Percentiles rank a stretch among this genome's conserved stretches.
phyloP scores from a whole-genome alignment of 2,113 vertebrate genomes.

The Mastomys natalensis region DNA sequence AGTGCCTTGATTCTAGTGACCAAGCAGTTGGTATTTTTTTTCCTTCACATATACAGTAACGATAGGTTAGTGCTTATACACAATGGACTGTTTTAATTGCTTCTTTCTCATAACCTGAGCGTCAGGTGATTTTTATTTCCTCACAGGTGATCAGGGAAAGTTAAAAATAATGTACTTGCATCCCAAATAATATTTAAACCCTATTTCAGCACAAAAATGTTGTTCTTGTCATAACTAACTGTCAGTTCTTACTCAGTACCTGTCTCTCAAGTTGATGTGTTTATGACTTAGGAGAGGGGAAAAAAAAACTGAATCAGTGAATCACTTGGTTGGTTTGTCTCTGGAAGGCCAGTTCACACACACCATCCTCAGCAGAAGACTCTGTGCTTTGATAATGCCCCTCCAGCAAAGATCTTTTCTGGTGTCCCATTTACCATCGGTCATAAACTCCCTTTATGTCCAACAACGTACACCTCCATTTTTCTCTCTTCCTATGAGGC shows the following conservation, averaged over 20 bases:
- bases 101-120: neutral
- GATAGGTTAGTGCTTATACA: neutral
- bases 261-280: neutral
- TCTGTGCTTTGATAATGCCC: neutral
- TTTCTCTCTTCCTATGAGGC: fast-evolving
- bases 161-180: neutral
- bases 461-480: neutral
- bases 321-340: neutral
- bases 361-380: no score
- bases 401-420: neutral
- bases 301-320: no score
- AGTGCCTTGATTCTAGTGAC: neutral
- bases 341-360: no score
- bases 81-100: neutral
- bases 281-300: neutral
- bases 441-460: fast-evolving
- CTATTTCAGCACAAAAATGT: neutral
- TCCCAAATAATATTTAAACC: neutral
- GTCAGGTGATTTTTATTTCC: neutral
- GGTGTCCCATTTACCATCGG: neutral
- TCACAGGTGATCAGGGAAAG: neutral
- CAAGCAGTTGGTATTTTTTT: no score
- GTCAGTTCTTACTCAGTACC: neutral
- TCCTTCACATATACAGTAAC: neutral
- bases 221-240: neutral